phyloP scores from a whole-genome alignment of 1,140 invertebrate species.

The Drosophila baimaii region DNA sequence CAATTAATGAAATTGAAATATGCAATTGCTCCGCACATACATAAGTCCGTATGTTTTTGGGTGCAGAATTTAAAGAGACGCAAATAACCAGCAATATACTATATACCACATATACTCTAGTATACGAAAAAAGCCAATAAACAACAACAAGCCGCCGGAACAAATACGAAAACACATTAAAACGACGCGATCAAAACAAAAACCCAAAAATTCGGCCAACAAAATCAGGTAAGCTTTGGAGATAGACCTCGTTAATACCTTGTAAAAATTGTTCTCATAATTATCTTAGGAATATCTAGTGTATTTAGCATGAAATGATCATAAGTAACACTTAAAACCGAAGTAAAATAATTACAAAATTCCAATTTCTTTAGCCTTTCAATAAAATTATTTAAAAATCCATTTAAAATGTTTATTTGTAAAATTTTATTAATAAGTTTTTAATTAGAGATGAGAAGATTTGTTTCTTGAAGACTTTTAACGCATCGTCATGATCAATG shows the following conservation, averaged over 20 bases:
- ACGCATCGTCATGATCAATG: no score
- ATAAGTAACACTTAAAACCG: neutral
- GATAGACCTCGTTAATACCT: conserved; percentile 5
- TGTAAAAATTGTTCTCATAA: neutral
- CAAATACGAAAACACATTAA: conserved; percentile 57
- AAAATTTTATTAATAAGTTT: no score
- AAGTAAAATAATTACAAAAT: neutral
- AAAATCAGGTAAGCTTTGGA: conserved; percentile 21
- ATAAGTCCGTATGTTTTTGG: conserved; percentile 17
- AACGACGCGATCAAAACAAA: conserved; percentile 66
- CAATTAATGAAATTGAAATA: conserved; percentile 67
- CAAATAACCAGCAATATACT: conserved; percentile 42
- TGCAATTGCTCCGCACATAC: conserved; percentile 33
- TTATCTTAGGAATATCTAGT: no score
- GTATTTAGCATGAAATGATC: neutral
- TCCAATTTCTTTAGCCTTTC: no score
- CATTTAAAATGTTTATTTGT: no score
- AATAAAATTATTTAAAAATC: no score
- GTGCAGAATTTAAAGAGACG: conserved; percentile 53
- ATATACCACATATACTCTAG: conserved; percentile 22
- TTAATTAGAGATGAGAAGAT: no score
- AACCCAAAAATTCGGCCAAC: conserved; percentile 54
- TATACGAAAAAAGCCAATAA: conserved; percentile 48
- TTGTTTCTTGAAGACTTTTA: no score
- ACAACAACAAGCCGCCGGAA: conserved; percentile 60